Base-by-base conservation (phyloP, 37 sponge, comb jelly and placozoan species). In the Halichondria panicea region DNA sequence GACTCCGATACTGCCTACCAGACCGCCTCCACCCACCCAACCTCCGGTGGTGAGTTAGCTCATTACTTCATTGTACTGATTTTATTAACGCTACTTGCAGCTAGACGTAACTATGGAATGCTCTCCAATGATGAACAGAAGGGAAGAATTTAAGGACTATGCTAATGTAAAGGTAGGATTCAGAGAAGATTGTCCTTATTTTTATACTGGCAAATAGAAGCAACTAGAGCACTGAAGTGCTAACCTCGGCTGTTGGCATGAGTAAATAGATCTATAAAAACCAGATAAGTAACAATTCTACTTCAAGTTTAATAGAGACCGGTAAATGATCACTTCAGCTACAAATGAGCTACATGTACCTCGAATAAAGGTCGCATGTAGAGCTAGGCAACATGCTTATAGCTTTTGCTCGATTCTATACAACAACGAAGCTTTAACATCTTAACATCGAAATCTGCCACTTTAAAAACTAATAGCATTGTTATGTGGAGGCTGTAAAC, bases 1-100 rank as follows among this genome's bases (percentile, higher is more conserved):
- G 45, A 63, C 73, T 22, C 72, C 73, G 24, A 8, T 71, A 32
- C 65, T 81, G 25, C 72, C 72, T 13, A 50, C 57, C 8, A 41
- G 41, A 62, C 55, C 66, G 22, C 70, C 59, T 60, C 80, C 59
- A 24, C 2, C 11, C 11, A 11, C 11, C 13, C 52, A 18, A 48
- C 11, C 52, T 48, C 52, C 52, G 15, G 13, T 15, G 15, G 52
- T 48, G 52, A 48, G 52, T 48, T 48, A 18, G 11, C 52, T 18
- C 52, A 11, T 48, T 15, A 11, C 52, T 15, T 48, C 52, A 18
- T 15, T 48, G 13, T 15, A 18, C 52, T 48, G 13, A 18, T 15
- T 48, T 15, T 48, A 11, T 48, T 15, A 11, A 18, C 52, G 13
- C 52, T 48, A 11, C 52, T 48, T 48, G 52, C 52, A 18, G 15